Base-by-base conservation (phyloP, 2,888 invertebrate species). In the Creontiades dilutus region DNA sequence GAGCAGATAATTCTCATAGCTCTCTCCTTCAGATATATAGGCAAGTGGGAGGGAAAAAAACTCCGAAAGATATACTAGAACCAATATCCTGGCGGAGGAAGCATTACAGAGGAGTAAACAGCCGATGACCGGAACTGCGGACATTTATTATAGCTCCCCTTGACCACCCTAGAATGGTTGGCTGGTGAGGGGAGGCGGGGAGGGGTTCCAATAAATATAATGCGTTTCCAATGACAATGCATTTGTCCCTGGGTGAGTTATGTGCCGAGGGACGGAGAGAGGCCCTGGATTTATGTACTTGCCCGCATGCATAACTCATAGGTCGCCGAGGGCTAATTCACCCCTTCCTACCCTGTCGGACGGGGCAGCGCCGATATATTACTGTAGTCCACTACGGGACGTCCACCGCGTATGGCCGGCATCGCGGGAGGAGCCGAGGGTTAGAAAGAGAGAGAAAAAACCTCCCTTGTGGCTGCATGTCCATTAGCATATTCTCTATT, bases 171-270 rank as follows among this genome's bases (percentile, higher is more conserved):
- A 37, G 61, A 28, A 87, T n/a, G 57, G 5, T 27, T 19, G 2
- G 23, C 5, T 12, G 68, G 23, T 68, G 68, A 13, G 11, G 3
- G 76, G 46, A 46, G 46, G 46, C 2, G 75, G 52, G 75, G 3
- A 75, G 28, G 75, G 85, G 86, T 19, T 55, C 91, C 91, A 91
- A 91, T 91, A 91, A 91, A 91, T 91, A 91, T 91, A 91, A 91
- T 91, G 91, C 90, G 90, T 91, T 91, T 90, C 90, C 91, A 91
- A 91, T 91, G 91, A 91, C 91, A 91, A 91, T 91, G 91, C 91
- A 91, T 91, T 91, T 91, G 91, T 91, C 91, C 89, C 89, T 46
- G 28, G 52, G 84, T 84, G 84, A 85, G 89, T 85, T 89, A 80
- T 89, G 85, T 68, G 27, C n/a, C 84, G 23, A 57, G 19, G 81